Conservation (phyloP, 2,797 vertebrate species). For the Falco biarmicus region DNA sequence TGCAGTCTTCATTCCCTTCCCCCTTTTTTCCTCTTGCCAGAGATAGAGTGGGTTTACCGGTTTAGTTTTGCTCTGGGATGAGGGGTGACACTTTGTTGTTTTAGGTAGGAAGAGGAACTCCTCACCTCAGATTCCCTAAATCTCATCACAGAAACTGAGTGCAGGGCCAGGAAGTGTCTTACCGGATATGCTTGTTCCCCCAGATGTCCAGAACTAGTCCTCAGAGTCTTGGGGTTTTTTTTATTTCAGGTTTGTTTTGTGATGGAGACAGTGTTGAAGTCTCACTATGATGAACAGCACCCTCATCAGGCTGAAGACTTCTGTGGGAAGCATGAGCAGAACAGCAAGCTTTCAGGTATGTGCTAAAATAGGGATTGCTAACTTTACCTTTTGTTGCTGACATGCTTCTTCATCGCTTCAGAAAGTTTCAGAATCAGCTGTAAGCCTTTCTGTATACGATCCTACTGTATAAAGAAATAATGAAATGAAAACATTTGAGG, state of each 20-base stretch:
- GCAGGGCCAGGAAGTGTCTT: background rate
- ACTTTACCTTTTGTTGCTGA: background rate
- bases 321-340: slow-evolving; percentile 59
- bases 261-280: slow-evolving; percentile 61
- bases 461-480: background rate
- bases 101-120: background rate
- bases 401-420: background rate
- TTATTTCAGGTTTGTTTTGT: background rate
- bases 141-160: background rate
- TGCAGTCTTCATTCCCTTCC: background rate
- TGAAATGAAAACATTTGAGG: background rate
- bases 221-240: background rate
- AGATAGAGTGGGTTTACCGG: background rate
- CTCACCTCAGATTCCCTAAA: background rate
- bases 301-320: slow-evolving; percentile 65
- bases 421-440: background rate
- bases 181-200: background rate
- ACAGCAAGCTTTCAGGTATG: slow-evolving; percentile 71
- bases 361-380: background rate
- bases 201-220: background rate
- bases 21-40: background rate
- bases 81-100: background rate
- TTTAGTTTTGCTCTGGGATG: background rate
- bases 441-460: background rate
- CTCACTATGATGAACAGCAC: slow-evolving; percentile 62